Conservation (phyloP, 2,113 vertebrate species). For the Bettongia penicillata region DNA sequence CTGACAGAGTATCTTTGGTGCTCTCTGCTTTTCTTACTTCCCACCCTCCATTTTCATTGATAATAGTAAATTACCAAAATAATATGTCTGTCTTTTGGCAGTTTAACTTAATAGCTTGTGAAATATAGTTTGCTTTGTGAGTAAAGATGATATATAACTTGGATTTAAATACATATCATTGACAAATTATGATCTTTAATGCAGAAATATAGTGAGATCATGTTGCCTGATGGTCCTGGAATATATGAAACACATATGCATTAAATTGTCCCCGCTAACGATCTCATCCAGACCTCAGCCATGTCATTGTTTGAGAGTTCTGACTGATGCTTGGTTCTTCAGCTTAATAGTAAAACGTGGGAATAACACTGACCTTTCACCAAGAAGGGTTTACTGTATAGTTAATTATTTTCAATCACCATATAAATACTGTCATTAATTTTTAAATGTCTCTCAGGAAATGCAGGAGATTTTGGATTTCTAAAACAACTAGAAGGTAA, state of each 20-base stretch:
- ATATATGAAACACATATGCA: too few relatives aligned
- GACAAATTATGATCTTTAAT: not conserved
- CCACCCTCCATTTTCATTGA: not conserved
- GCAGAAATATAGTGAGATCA: not conserved
- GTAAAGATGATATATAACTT: constrained; percentile 28
- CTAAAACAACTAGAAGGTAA: constrained; percentile 8
- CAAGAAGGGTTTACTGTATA: not conserved
- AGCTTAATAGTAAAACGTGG: not conserved
- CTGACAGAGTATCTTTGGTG: not conserved
- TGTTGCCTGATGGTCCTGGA: not conserved
- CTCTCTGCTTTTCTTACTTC: not conserved
- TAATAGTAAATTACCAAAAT: not conserved
- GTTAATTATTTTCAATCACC: not conserved
- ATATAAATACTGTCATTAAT: not conserved
- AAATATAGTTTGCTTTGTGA: not conserved
- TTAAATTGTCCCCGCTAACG: not conserved
- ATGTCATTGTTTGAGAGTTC: not conserved
- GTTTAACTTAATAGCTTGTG: not conserved
- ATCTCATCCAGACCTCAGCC: not conserved
- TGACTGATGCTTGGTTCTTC: not conserved
- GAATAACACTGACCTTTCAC: not conserved
- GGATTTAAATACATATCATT: not conserved
- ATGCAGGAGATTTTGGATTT: not conserved
- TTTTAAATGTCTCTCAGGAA: not conserved
- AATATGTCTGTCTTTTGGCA: not conserved